phyloP scores from a whole-genome alignment of 1,140 invertebrate species.

The Drosophila auraria region DNA sequence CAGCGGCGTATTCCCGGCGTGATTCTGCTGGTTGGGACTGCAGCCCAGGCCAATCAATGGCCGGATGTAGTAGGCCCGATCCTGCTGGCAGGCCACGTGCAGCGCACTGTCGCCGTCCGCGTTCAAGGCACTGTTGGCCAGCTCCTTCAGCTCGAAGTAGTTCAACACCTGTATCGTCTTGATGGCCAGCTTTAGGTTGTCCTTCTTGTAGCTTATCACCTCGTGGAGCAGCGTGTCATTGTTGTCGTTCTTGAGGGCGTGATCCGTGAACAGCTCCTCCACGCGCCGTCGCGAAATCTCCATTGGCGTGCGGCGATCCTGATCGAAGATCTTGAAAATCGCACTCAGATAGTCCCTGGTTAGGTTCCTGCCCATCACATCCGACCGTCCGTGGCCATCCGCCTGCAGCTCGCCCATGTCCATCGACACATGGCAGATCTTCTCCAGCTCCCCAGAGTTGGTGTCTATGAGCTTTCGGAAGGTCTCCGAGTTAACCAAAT shows the following conservation, averaged over 20 bases:
- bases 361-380: not conserved
- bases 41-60: slow-evolving; percentile 85
- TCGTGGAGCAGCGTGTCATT: slow-evolving; percentile 75
- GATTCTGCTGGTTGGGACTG: slow-evolving; percentile 86
- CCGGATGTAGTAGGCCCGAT: slow-evolving; percentile 82
- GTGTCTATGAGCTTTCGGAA: slow-evolving; percentile 42
- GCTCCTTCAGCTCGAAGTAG: slow-evolving; percentile 70
- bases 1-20: slow-evolving; percentile 85
- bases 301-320: slow-evolving; percentile 17
- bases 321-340: slow-evolving; percentile 67
- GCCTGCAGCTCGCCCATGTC: slow-evolving; percentile 26
- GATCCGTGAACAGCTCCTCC: slow-evolving; percentile 57
- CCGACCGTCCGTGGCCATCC: slow-evolving; percentile 33
- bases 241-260: slow-evolving; percentile 65
- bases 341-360: slow-evolving; percentile 48
- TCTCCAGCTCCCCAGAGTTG: slow-evolving; percentile 45
- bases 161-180: slow-evolving; percentile 65
- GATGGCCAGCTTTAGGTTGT: slow-evolving; percentile 63
- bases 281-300: slow-evolving; percentile 28
- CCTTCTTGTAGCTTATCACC: slow-evolving; percentile 65
- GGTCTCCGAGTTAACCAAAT: slow-evolving; percentile 29
- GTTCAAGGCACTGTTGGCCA: slow-evolving; percentile 64
- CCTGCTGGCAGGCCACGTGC: slow-evolving; percentile 86
- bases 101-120: slow-evolving; percentile 85
- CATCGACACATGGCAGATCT: slow-evolving; percentile 39